phyloP scores from a whole-genome alignment of 64 coral and sea anemone species.

The Anthopleura sola region DNA sequence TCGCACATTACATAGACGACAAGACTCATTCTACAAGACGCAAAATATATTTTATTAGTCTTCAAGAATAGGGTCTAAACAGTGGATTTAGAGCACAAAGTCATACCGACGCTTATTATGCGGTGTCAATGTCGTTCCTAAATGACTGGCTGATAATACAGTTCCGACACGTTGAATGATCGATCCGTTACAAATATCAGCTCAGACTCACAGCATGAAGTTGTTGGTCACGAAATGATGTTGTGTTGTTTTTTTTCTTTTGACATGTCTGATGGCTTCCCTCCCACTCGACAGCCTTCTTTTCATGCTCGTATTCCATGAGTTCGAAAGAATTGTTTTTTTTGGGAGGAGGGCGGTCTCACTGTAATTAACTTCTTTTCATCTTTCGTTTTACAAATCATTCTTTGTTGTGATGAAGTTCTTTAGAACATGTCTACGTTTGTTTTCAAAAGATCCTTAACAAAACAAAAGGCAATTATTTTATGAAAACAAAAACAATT shows the following conservation, averaged over 20 bases:
- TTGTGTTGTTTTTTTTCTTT: not conserved
- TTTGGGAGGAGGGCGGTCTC: not conserved
- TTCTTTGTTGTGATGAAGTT: not conserved
- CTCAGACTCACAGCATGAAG: not conserved
- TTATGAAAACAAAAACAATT: not conserved
- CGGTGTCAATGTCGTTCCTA: constrained; percentile 14
- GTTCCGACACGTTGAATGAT: not conserved
- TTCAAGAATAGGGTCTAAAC: not conserved
- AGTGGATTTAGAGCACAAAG: not conserved
- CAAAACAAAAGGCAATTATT: constrained; percentile 2
- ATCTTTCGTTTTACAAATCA: not conserved
- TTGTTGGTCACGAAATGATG: constrained; percentile 20
- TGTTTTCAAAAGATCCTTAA: not conserved
- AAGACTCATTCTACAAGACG: not conserved
- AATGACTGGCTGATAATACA: constrained; percentile 1
- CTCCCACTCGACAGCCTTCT: not conserved
- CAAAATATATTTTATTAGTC: not conserved
- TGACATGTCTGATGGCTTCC: constrained; percentile 2
- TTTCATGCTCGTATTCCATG: not conserved
- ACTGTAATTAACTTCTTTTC: constrained; percentile 1
- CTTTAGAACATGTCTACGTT: not conserved
- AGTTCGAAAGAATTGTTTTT: not conserved
- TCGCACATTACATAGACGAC: not conserved
- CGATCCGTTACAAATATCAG: not conserved
- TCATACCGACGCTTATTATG: not conserved